phyloP scores from a whole-genome alignment of 2,113 vertebrate species.

The Bungarus multicinctus region DNA sequence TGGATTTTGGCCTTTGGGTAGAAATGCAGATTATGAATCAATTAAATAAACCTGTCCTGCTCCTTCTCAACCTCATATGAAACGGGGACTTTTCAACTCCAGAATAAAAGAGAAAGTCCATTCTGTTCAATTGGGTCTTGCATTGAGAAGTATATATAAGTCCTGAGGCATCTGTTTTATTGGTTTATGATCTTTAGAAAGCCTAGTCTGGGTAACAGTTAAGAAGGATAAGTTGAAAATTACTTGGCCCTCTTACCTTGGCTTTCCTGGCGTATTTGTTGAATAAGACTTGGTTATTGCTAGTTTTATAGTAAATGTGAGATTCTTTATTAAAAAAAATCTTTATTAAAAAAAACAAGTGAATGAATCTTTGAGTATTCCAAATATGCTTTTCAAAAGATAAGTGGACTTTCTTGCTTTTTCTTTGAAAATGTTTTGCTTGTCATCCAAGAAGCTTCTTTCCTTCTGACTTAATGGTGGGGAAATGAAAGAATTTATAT shows the following conservation, averaged over 20 bases:
- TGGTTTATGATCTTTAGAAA: neutral
- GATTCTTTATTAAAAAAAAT: neutral
- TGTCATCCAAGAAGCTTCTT: too few relatives aligned
- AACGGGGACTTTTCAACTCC: neutral
- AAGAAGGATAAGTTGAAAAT: neutral
- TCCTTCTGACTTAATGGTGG: too few relatives aligned
- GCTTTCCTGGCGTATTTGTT: neutral
- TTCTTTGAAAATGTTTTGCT: too few relatives aligned
- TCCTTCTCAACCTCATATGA: neutral
- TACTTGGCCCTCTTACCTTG: neutral
- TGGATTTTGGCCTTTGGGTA: neutral
- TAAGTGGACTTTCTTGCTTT: neutral
- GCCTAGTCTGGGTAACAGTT: neutral
- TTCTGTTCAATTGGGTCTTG: neutral
- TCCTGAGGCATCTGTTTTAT: neutral
- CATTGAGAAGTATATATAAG: neutral
- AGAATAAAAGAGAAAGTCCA: neutral
- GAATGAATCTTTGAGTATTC: neutral
- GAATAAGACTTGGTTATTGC: neutral
- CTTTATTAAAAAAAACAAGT: neutral
- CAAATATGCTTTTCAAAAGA: neutral
- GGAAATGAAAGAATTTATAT: too few relatives aligned
- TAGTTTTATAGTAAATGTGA: neutral
- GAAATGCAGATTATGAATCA: neutral
- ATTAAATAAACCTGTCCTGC: neutral